A percentile compares a stretch with the other conserved stretches of the same genome.
Evolutionary conservation across 2,113 vertebrate species (phyloP).

Genomic region (Onychostruthus taczanowskii): DNA sequence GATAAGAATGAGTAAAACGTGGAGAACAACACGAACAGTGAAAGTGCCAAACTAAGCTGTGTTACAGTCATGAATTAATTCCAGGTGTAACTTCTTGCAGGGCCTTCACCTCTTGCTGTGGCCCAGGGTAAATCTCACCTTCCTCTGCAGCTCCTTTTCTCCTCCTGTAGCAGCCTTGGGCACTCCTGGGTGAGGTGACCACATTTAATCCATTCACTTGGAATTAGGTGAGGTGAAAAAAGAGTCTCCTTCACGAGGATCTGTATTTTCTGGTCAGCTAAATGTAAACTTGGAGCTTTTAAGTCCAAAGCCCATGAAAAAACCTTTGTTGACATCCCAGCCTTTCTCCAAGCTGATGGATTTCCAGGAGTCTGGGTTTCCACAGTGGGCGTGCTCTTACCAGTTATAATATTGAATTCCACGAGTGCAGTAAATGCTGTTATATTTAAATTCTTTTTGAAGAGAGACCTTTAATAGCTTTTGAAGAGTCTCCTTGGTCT

Average conservation of each 20-base stretch:
- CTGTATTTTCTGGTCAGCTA: not conserved
- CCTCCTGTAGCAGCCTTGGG: accelerated
- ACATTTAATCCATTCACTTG: accelerated
- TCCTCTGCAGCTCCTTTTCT: not conserved
- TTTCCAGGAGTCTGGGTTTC: not conserved
- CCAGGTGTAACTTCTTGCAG: not conserved
- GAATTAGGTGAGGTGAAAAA: not conserved
- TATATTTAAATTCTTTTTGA: not conserved
- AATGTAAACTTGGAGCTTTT: not conserved
- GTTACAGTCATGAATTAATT: not conserved
- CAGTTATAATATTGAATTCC: not conserved
- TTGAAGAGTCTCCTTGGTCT: not conserved
- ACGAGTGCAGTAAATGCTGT: not conserved
- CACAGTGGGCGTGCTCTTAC: accelerated
- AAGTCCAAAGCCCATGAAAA: not conserved
- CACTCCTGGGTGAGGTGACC: not conserved
- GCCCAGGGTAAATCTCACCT: not conserved
- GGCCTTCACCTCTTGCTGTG: not conserved
- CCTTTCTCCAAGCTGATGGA: not conserved
- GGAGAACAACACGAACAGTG: not conserved
- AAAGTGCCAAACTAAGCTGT: not conserved
- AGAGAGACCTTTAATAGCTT: not conserved
- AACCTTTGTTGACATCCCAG: not conserved
- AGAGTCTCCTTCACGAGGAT: not conserved
- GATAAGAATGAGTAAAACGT: not conserved